Base-by-base conservation (phyloP, 2,797 vertebrate species). In the Semaprochilodus insignis region DNA sequence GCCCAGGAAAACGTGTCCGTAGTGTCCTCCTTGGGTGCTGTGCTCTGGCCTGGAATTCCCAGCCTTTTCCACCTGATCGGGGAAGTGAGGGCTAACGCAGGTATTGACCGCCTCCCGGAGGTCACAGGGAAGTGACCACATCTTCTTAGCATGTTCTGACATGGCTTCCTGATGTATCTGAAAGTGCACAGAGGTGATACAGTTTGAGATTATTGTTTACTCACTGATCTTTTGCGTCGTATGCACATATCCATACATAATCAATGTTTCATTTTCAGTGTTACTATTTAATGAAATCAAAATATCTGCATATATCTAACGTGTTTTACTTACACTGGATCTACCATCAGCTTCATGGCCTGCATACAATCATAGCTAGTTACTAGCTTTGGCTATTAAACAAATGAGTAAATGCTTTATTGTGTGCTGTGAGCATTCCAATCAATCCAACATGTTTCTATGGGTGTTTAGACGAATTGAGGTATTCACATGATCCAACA, bases 121-220 rank as follows among this genome's bases (percentile, higher is more conserved):
- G 72, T 97, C 95, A 0, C 21, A 19, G 0, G 87, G 92, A 85
- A 98, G 91, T 8, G 88, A 89, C 86, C 92, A 95, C 89, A 95
- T 13, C 73, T 91, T 97, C 87, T 94, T 92, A 40, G 95, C 89
- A 0, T 96, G 96, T 55, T 97, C 96, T 0, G 86, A 87, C 86
- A 90, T 86, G 0, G 92, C 95, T 51, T 96, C 94, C 88, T 95
- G 93, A 85, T 96, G 96, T 80, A 97, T 94, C 98, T 99, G 92
- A 34, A 25, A 34, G 40, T 25, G 34, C 31, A 48, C 80, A 88
- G 80, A 88, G 66, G 59, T 83, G 73, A 84, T 79, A 67, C 88
- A 57, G 73, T 25, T 34, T 78, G 5, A 69, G 25, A 21, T 81
- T 23, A 80, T 54, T 0, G 34, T 66, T 25, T 65, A 48, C 44